Percentiles rank a stretch among this genome's conserved stretches.
These are phyloP conservation scores for Diglossa brunneiventris DNA, from an alignment of 2,113 vertebrate genomes.

Conservation along the genomic window DNA sequence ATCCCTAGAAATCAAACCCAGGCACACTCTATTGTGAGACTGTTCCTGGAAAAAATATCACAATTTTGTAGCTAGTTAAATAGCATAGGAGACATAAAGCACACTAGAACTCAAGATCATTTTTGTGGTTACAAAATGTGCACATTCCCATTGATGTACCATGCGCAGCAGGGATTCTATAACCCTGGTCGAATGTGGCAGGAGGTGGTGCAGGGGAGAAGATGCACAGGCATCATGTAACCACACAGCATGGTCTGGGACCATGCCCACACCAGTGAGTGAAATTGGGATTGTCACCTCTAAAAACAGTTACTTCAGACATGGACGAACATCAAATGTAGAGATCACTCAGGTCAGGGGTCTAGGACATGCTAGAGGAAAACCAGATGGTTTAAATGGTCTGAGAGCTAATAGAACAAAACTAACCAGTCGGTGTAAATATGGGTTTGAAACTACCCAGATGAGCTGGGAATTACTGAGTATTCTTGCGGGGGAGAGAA, in stretches of 20 bases:
- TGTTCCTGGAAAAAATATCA: background rate
- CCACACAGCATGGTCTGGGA: background rate
- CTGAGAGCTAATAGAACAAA: conserved; percentile 7
- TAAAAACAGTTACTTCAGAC: conserved; percentile 40
- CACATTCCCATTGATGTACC: background rate
- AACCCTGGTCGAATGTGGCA: background rate
- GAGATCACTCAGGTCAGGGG: conserved; percentile 12
- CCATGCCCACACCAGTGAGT: background rate
- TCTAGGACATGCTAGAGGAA: conserved; percentile 32
- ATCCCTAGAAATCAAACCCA: conserved; percentile 20
- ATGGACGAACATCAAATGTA: background rate
- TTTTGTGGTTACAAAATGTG: background rate
- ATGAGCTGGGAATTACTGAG: conserved; percentile 17
- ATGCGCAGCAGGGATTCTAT: background rate
- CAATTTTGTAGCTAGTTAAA: background rate
- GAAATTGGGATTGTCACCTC: conserved; percentile 49
- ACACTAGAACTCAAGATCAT: background rate
- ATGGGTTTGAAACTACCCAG: conserved; percentile 53
- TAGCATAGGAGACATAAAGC: background rate
- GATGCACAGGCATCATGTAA: background rate
- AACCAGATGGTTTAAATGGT: conserved; percentile 50
- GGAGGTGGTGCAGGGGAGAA: background rate
- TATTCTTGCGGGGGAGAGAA: background rate
- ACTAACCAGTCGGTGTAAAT: conserved; percentile 37
- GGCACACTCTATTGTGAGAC: background rate